Evolutionary conservation across 2,113 vertebrate genomes (phyloP), one percentile per base, ranked within the genome.

Genomic region (Eleginops maclovinus): DNA sequence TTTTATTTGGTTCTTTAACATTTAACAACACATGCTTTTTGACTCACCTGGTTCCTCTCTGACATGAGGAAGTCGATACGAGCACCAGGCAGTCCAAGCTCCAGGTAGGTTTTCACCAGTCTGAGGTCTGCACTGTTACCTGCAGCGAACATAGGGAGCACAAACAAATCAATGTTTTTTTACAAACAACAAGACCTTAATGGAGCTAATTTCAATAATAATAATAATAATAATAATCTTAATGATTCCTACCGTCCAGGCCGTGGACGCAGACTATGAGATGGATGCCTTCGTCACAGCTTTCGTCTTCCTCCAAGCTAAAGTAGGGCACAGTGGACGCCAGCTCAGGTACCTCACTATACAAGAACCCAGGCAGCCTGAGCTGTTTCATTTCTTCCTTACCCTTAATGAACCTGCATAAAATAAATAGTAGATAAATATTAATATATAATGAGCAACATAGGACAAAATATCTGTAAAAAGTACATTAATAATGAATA

Each of bases 21-120:
- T 15, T 28, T 4, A 4, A 56, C 16, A 15, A n/a, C 11, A 60
- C 36, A 10, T 14, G 21, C 17, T 49, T 4, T 54, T 64, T 17
- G 31, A 46, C 49, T 81, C 78, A 98, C 98, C 97, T 99, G 98
- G 93, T 99, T 99, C 82, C 98, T 96, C 85, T 99, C 98, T 15
- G 98, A 99, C 98, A 99, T 99, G 19, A 99, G 94, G 90, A 99
- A 99, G 88, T 99, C 98, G 89, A 97, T 96, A 72, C 96, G 95
- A 92, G 96, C 95, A 67, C 98, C 97, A 86, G 98, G 98, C 14
- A 99, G 91, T 82, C 98, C 98, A 66, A 99, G 97, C 87, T 99
- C 98, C 89, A 99, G 95, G 22, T 99, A 99, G 28, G 97, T 99
- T 93, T 98, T 99, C 85, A 99, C 98, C 82, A 99, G 92, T 85